These are phyloP conservation scores for Apantesis nais DNA, from an alignment of 2,888 invertebrate genomes.

Conservation along the genomic window DNA sequence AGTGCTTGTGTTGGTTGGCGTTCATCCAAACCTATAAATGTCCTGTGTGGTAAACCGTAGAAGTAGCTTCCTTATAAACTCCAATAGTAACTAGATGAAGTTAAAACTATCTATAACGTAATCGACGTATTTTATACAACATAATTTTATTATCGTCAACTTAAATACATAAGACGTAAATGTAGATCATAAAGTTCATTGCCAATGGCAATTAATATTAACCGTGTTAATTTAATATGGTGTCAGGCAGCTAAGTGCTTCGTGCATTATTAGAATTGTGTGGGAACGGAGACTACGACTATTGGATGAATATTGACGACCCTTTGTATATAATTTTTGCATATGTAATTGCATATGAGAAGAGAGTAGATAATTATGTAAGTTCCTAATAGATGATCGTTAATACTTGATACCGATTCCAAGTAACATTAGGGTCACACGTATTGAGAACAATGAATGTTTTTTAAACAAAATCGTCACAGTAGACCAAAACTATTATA, in stretches of 20 bases:
- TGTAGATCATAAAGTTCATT: constrained; percentile 54
- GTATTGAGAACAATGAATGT: constrained; percentile 12
- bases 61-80: constrained; percentile 63
- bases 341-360: not conserved
- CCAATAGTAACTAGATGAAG: constrained; percentile 37
- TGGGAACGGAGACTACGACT: constrained; percentile 4
- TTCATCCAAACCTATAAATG: constrained; percentile 72
- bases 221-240: constrained; percentile 45
- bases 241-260: constrained; percentile 13
- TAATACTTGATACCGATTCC: not conserved
- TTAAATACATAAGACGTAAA: constrained; percentile 32
- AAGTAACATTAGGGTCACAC: not conserved
- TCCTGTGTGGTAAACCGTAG: constrained; percentile 60
- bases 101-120: constrained; percentile 22
- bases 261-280: constrained; percentile 10
- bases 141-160: constrained; percentile 23
- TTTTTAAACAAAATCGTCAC: constrained; percentile 16
- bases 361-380: not conserved
- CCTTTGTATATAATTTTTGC: not conserved
- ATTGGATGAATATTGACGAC: not conserved
- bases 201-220: constrained; percentile 55
- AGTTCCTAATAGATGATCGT: not conserved
- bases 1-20: constrained; percentile 64
- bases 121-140: constrained; percentile 2
- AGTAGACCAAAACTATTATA: constrained; percentile 22